These are phyloP conservation scores for Tetragnatha versicolor DNA, from an alignment of 1,140 invertebrate species.

Conservation along the genomic window DNA sequence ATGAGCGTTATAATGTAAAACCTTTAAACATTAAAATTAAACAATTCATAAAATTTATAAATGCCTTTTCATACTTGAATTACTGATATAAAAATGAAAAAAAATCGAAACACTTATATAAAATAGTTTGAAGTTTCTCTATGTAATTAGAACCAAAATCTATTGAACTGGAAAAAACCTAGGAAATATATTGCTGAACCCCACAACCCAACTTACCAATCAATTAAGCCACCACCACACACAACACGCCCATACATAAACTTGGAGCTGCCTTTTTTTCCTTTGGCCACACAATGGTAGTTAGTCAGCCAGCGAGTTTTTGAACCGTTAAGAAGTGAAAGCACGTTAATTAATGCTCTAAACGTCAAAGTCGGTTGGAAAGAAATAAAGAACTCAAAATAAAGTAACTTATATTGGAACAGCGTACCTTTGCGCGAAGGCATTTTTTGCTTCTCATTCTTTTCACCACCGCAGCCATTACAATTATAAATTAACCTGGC, in stretches of 20 bases:
- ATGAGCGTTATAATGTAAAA: too few relatives aligned
- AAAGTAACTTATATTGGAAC: conserved; percentile 10
- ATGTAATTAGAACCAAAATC: too few relatives aligned
- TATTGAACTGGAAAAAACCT: too few relatives aligned
- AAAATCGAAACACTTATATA: too few relatives aligned
- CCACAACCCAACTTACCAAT: background rate
- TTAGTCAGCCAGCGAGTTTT: background rate
- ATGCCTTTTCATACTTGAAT: too few relatives aligned
- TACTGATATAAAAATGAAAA: too few relatives aligned
- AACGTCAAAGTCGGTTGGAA: conserved; percentile 7
- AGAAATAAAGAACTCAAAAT: conserved; percentile 33
- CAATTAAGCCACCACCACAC: background rate
- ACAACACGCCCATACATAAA: background rate
- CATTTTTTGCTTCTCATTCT: background rate
- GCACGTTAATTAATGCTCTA: conserved; percentile 25
- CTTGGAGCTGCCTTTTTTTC: too few relatives aligned
- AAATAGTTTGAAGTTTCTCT: too few relatives aligned
- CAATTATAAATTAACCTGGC: conserved; percentile 40
- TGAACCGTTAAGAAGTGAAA: background rate
- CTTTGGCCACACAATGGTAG: too few relatives aligned
- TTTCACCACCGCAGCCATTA: conserved; percentile 7
- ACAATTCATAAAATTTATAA: too few relatives aligned
- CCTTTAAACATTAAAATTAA: too few relatives aligned
- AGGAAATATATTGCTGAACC: too few relatives aligned
- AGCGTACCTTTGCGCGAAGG: background rate